These are phyloP conservation scores for Lasioglossum lativentre DNA, from an alignment of 2,888 invertebrate species.

Conservation along the genomic window DNA sequence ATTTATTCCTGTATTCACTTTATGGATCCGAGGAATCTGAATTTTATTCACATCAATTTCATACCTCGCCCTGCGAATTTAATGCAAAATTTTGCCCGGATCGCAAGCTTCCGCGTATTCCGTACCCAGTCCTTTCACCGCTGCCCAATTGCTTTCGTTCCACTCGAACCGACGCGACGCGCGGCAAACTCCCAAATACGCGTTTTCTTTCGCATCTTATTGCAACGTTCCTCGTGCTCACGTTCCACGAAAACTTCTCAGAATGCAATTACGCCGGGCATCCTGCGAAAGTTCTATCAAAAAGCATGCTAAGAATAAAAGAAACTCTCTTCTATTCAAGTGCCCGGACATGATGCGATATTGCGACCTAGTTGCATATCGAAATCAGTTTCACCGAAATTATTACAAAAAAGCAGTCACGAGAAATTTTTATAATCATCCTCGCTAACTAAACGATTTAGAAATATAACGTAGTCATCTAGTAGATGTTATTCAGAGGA, in stretches of 20 bases:
- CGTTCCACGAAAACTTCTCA: conserved; percentile 58
- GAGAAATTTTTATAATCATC: not conserved
- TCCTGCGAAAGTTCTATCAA: conserved; percentile 27
- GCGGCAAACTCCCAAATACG: conserved; percentile 33
- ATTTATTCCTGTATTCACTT: too few species aligned
- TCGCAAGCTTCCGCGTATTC: conserved; percentile 18
- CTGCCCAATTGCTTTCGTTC: conserved; percentile 26
- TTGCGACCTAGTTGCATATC: not conserved
- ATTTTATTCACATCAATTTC: not conserved
- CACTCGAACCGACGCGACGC: conserved; percentile 16
- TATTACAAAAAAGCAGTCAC: not conserved
- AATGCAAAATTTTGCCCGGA: conserved; percentile 57
- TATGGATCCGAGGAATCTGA: not conserved
- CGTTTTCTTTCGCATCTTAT: conserved; percentile 44
- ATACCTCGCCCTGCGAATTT: not conserved
- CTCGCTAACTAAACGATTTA: too few species aligned
- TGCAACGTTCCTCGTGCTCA: conserved; percentile 48
- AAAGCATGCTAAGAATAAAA: conserved; percentile 35
- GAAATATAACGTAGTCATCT: too few species aligned
- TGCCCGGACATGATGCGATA: not conserved
- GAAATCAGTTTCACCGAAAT: not conserved
- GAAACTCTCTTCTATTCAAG: conserved; percentile 23
- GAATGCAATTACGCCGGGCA: conserved; percentile 53
- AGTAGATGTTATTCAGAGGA: too few species aligned
- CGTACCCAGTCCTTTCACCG: conserved; percentile 6